A percentile compares a stretch with the other conserved stretches of the same genome.
Evolutionary conservation across 1,140 invertebrate genomes (phyloP).

Genomic region (Archegozetes longisetosus): DNA sequence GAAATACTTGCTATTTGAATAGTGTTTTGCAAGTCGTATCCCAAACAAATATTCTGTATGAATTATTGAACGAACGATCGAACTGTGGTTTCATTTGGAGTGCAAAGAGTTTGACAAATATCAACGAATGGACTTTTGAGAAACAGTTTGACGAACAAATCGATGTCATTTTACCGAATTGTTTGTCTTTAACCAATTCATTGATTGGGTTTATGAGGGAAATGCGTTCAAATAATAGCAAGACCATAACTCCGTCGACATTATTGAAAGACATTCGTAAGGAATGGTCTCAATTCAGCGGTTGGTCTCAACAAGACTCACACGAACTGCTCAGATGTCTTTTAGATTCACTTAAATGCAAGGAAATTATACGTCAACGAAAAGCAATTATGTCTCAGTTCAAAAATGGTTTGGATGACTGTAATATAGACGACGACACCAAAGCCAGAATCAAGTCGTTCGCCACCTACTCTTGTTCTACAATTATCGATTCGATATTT

Average conservation of each 20-base stretch:
- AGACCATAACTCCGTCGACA: conserved; percentile 27
- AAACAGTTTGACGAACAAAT: neutral
- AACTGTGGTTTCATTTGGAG: conserved; percentile 43
- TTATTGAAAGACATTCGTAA: conserved; percentile 1
- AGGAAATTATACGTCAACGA: conserved; percentile 34
- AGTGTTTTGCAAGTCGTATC: conserved; percentile 47
- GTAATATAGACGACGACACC: neutral
- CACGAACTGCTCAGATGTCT: conserved; percentile 82
- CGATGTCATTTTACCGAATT: neutral
- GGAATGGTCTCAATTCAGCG: conserved; percentile 54
- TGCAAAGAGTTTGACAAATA: conserved; percentile 14
- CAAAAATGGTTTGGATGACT: neutral
- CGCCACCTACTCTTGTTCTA: neutral
- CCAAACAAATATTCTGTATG: conserved; percentile 61
- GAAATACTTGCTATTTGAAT: conserved; percentile 40
- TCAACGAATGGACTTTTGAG: neutral
- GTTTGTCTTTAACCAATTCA: conserved; percentile 46
- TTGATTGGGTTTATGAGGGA: conserved; percentile 48
- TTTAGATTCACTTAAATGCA: conserved; percentile 57
- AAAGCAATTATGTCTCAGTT: conserved; percentile 26
- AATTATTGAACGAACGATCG: conserved; percentile 42
- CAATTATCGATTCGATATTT: conserved; percentile 65
- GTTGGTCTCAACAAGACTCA: conserved; percentile 89
- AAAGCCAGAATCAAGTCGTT: neutral
- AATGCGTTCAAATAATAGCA: conserved; percentile 31